phyloP scores from a whole-genome alignment of 2,888 invertebrate genomes.

The Scaptomyza tumidula region DNA sequence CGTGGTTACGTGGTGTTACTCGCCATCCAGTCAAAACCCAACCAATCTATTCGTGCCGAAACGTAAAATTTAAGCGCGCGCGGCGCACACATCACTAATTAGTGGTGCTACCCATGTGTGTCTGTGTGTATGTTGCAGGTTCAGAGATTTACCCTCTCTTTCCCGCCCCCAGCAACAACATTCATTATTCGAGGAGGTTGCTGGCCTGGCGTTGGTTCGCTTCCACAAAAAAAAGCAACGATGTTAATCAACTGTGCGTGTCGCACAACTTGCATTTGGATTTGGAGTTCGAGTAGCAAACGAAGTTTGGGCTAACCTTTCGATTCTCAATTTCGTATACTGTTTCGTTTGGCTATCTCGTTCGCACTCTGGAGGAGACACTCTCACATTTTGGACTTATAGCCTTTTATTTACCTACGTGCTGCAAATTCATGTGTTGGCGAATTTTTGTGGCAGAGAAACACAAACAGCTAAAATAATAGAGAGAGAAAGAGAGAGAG shows the following conservation, averaged over 20 bases:
- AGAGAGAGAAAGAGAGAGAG: not conserved
- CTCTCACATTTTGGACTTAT: not conserved
- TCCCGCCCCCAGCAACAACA: not conserved
- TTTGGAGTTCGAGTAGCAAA: constrained; percentile 11
- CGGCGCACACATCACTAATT: constrained; percentile 69
- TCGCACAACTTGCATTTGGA: constrained; percentile 63
- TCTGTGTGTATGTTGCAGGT: not conserved
- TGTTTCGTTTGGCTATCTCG: not conserved
- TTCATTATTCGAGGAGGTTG: not conserved
- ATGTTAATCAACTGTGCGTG: constrained; percentile 76
- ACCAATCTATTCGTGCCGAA: constrained; percentile 42
- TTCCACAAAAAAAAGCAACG: constrained; percentile 62
- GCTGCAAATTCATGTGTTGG: not conserved
- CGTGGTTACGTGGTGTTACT: not conserved
- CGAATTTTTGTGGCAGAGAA: not conserved
- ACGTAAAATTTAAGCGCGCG: constrained; percentile 65
- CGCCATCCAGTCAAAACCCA: not conserved
- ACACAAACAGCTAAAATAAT: not conserved
- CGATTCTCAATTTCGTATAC: constrained; percentile 22
- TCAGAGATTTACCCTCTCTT: constrained; percentile 27
- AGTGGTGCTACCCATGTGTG: constrained; percentile 49
- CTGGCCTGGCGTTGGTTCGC: constrained; percentile 27
- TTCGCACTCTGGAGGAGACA: no score
- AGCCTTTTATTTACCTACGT: not conserved
- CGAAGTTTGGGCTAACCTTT: constrained; percentile 1